phyloP scores from a whole-genome alignment of 2,797 vertebrate species.

The Harpagifer antarcticus region DNA sequence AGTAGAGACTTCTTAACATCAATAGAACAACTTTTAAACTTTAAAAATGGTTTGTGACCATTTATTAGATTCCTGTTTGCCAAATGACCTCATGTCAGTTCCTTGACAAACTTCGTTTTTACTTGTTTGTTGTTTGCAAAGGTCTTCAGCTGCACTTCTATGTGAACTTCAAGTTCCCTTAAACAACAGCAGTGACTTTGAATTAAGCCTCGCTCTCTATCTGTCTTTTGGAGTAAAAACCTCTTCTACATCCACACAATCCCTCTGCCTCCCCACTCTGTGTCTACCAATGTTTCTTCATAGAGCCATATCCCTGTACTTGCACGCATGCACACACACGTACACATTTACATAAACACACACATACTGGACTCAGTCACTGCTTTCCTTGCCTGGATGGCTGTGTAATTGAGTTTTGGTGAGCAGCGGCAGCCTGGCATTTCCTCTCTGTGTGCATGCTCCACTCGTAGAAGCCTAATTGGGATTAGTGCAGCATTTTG shows the following conservation, averaged over 20 bases:
- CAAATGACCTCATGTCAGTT: slow-evolving; percentile 28
- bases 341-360: slow-evolving; percentile 33
- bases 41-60: not conserved
- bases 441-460: slow-evolving; percentile 59
- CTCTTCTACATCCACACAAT: slow-evolving; percentile 41
- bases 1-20: slow-evolving; percentile 3
- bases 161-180: slow-evolving; percentile 27
- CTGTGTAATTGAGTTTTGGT: slow-evolving; percentile 76
- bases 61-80: slow-evolving; percentile 25
- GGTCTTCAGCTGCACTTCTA: slow-evolving; percentile 31
- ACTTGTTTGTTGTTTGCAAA: slow-evolving; percentile 29
- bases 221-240: slow-evolving; percentile 31
- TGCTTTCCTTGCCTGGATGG: slow-evolving; percentile 62
- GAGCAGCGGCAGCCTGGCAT: slow-evolving; percentile 55
- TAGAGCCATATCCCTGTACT: slow-evolving; percentile 21
- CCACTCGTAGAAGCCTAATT: slow-evolving; percentile 78
- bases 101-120: slow-evolving; percentile 32
- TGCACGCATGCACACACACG: not conserved
- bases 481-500: slow-evolving; percentile 79
- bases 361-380: slow-evolving; percentile 46
- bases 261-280: slow-evolving; percentile 28
- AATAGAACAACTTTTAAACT: not conserved
- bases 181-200: slow-evolving; percentile 47
- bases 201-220: slow-evolving; percentile 49
- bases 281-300: slow-evolving; percentile 29